phyloP scores from a whole-genome alignment of 2,797 vertebrate species.

The Gymnothorax javanicus region DNA sequence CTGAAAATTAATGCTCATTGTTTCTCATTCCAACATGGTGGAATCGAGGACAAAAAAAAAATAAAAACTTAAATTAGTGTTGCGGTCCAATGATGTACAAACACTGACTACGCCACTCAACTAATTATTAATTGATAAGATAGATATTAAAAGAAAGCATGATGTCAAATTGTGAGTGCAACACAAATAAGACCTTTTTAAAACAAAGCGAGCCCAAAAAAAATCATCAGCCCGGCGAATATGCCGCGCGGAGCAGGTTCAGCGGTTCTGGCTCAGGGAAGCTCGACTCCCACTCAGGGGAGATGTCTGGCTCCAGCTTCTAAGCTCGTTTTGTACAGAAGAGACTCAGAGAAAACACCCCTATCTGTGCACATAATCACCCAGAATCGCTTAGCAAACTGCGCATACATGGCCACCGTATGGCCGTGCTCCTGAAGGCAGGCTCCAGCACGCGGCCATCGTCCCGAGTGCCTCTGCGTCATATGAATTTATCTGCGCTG shows the following conservation, averaged over 20 bases:
- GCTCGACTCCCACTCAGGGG: background rate
- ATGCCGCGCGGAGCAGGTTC: background rate
- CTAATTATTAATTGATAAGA: too few relatives aligned
- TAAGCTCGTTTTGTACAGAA: background rate
- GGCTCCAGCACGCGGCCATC: background rate
- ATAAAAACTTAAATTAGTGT: too few relatives aligned
- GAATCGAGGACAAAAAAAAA: too few relatives aligned
- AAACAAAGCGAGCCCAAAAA: background rate
- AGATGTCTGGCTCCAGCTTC: background rate
- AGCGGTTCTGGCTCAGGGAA: too few relatives aligned
- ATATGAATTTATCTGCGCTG: slow-evolving; percentile 15
- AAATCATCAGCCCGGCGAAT: background rate
- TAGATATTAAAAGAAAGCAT: too few relatives aligned
- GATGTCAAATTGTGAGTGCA: too few relatives aligned
- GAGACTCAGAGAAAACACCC: background rate
- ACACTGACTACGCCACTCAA: too few relatives aligned
- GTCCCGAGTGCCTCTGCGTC: background rate
- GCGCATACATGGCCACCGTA: slow-evolving; percentile 1
- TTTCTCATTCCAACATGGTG: too few relatives aligned
- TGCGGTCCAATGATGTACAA: too few relatives aligned
- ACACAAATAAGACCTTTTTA: too few relatives aligned
- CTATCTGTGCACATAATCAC: background rate
- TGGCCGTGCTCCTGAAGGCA: slow-evolving; percentile 16
- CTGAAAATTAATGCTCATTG: too few relatives aligned
- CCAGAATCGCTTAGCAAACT: background rate